These are phyloP conservation scores for Gymnosoma rotundatum DNA, from an alignment of 2,888 invertebrate genomes.

Conservation along the genomic window DNA sequence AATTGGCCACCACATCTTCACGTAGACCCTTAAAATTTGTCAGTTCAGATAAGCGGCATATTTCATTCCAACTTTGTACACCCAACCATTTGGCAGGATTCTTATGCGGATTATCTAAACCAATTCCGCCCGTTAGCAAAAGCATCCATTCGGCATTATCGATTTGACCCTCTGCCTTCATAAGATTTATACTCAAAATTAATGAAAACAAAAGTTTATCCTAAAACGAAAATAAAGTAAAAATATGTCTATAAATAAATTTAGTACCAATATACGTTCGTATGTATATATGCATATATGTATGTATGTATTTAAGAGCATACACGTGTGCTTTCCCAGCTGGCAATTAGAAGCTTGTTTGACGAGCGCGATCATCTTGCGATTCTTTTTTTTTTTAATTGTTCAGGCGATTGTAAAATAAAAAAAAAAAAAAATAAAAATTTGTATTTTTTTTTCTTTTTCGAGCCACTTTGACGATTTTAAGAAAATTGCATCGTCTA, in stretches of 20 bases:
- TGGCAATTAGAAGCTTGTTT: no score
- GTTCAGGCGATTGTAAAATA: no score
- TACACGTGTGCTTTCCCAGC: no score
- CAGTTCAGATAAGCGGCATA: constrained; percentile 85
- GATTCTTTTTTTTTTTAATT: no score
- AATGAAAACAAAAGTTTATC: constrained; percentile 95
- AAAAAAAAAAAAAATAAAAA: no score
- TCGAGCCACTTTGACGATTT: no score
- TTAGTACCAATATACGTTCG: no score
- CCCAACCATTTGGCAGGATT: constrained; percentile 90
- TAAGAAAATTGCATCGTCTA: no score
- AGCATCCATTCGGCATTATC: constrained; percentile 90
- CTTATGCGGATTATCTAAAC: constrained; percentile 87
- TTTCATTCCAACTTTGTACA: constrained; percentile 89
- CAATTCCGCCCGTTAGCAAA: constrained; percentile 92
- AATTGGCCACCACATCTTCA: constrained; percentile 85
- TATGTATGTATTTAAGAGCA: no score
- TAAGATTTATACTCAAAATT: constrained; percentile 87
- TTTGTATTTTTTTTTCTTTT: no score
- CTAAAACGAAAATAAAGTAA: constrained; percentile 79
- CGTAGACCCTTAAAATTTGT: constrained; percentile 85
- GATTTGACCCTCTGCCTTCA: constrained; percentile 85
- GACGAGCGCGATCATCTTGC: no score
- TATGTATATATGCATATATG: no score
- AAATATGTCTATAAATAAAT: background rate